phyloP scores from a whole-genome alignment of 2,888 invertebrate species.

The Chaetogeoica ovagalla region DNA sequence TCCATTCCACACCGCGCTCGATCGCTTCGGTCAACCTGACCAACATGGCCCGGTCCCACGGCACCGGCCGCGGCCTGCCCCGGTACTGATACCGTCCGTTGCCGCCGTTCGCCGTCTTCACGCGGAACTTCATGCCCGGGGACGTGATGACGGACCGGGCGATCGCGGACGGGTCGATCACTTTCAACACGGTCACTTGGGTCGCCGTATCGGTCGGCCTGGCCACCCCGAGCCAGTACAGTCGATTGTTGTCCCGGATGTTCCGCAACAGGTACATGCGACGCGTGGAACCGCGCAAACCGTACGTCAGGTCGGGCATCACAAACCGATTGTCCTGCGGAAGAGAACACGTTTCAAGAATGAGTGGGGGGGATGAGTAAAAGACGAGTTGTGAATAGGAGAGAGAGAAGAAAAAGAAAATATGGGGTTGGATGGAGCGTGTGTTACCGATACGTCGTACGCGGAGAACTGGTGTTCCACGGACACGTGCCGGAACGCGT shows the following conservation, averaged over 20 bases:
- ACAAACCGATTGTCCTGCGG: slow-evolving; percentile 11
- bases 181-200: slow-evolving; percentile 21
- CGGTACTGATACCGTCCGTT: background rate
- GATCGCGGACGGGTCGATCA: background rate
- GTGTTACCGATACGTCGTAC: slow-evolving; percentile 25
- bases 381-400: too few species aligned
- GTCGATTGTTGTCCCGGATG: background rate
- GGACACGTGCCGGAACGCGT: slow-evolving; percentile 5
- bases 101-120: background rate
- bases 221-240: slow-evolving; percentile 25
- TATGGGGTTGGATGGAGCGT: too few species aligned
- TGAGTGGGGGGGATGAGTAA: too few species aligned
- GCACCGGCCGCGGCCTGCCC: background rate
- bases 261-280: slow-evolving; percentile 17
- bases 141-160: background rate
- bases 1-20: background rate
- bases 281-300: background rate
- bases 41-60: slow-evolving; percentile 14
- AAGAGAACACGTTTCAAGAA: too few species aligned
- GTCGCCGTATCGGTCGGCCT: background rate
- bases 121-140: background rate
- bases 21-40: background rate
- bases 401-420: too few species aligned
- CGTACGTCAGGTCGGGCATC: slow-evolving; percentile 10
- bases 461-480: background rate